phyloP scores from a whole-genome alignment of 2,113 vertebrate genomes.

The Callipepla californica region DNA sequence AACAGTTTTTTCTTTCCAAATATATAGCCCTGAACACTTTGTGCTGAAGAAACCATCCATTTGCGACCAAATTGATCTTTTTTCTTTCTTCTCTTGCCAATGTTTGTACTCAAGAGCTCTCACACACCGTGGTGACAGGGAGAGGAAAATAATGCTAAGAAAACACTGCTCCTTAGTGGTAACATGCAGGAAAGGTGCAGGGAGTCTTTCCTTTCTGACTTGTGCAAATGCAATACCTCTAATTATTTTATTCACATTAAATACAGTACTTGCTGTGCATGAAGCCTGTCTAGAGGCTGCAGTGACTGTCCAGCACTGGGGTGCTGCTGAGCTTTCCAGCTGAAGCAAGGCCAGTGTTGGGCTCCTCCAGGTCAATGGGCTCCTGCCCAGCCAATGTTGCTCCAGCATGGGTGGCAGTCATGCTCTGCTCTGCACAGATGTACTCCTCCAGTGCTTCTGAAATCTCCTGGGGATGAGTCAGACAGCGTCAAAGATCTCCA shows the following conservation, averaged over 20 bases:
- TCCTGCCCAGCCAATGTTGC: not conserved
- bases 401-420: not conserved
- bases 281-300: not conserved
- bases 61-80: not conserved
- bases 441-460: not conserved
- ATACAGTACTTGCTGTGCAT: not conserved
- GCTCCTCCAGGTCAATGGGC: fast-evolving
- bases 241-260: not conserved
- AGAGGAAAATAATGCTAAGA: not conserved
- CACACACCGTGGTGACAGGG: not conserved
- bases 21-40: not conserved
- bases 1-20: not conserved
- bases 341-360: not conserved
- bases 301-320: not conserved
- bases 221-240: not conserved
- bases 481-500: not conserved
- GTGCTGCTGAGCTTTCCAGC: not conserved
- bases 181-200: not conserved
- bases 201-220: not conserved
- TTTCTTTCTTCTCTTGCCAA: not conserved
- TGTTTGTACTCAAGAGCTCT: not conserved
- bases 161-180: not conserved
- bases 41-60: not conserved
- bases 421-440: not conserved
- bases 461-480: not conserved